Evolutionary conservation across 2,113 vertebrate species (phyloP).

Genomic region (Amphilophus citrinellus): DNA sequence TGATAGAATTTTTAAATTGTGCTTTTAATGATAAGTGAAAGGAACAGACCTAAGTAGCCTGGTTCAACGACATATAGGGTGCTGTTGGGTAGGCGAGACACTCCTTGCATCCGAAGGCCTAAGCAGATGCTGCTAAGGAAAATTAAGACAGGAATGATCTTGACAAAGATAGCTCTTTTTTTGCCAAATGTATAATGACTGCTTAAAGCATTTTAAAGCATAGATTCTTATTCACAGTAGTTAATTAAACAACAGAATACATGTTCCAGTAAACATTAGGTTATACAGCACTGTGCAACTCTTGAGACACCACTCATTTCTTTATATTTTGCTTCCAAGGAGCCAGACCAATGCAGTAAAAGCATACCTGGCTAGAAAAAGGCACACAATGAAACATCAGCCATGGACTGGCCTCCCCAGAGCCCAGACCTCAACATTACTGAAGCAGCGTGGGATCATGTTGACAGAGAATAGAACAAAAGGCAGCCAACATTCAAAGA

Average conservation of each 20-base stretch:
- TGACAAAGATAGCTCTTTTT: neutral
- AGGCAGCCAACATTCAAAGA: neutral
- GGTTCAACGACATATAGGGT: slow-evolving; percentile 93
- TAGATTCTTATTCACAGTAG: neutral
- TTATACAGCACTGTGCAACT: neutral
- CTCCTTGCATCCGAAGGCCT: slow-evolving; percentile 93
- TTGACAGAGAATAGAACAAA: neutral
- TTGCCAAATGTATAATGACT: neutral
- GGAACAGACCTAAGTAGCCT: slow-evolving; percentile 88
- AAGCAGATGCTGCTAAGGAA: slow-evolving; percentile 77
- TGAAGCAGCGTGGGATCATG: neutral
- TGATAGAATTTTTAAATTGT: neutral
- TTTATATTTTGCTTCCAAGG: neutral
- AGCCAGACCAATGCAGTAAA: neutral
- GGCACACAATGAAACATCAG: neutral
- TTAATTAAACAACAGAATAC: neutral
- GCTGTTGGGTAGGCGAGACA: slow-evolving; percentile 93
- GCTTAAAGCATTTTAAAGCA: too few species aligned
- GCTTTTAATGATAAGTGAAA: neutral
- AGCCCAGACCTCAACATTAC: neutral
- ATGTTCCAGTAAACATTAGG: neutral
- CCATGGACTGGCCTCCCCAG: neutral
- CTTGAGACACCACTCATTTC: neutral
- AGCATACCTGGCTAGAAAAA: neutral
- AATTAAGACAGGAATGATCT: neutral